A percentile compares a stretch with the other conserved stretches of the same genome.
These are phyloP conservation scores for Caenorhabditis macrosperma DNA, from an alignment of 2,888 invertebrate species.

Conservation along the genomic window DNA sequence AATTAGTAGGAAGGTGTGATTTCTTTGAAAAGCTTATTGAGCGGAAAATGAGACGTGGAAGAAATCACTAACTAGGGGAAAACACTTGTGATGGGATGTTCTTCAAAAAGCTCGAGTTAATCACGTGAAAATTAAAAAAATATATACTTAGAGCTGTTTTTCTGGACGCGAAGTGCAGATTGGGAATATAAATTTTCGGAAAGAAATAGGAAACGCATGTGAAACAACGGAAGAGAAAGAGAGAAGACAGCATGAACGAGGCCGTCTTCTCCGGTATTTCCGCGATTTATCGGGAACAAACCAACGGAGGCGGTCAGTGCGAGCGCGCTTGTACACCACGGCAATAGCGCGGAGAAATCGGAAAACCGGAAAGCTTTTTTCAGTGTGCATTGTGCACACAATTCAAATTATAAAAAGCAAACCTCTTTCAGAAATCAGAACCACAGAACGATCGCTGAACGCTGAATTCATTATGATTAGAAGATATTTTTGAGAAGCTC, in stretches of 20 bases:
- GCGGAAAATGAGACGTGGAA: slow-evolving; percentile 12
- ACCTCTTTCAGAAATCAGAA: slow-evolving; percentile 6
- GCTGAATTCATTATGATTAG: slow-evolving; percentile 24
- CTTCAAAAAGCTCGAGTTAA: background rate
- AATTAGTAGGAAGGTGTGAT: background rate
- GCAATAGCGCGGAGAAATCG: background rate
- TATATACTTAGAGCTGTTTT: too few species aligned
- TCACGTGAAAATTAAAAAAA: too few species aligned
- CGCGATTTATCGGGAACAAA: slow-evolving; percentile 3
- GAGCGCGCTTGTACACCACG: background rate
- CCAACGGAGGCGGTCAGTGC: background rate
- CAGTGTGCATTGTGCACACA: background rate
- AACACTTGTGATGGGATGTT: too few species aligned
- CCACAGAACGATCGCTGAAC: slow-evolving; percentile 52
- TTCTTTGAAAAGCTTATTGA: background rate
- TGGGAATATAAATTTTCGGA: background rate
- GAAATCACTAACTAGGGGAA: background rate
- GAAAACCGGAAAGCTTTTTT: slow-evolving; percentile 4
- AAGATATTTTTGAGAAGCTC: slow-evolving; percentile 2
- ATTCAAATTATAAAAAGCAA: slow-evolving; percentile 16
- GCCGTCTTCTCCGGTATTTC: slow-evolving; percentile 46
- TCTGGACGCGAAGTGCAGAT: background rate
- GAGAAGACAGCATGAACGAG: slow-evolving; percentile 21
- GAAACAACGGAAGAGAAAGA: background rate
- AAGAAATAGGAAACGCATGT: background rate